Evolutionary conservation across 2,113 vertebrate genomes (phyloP).

Genomic region (Aptenodytes forsteri): DNA sequence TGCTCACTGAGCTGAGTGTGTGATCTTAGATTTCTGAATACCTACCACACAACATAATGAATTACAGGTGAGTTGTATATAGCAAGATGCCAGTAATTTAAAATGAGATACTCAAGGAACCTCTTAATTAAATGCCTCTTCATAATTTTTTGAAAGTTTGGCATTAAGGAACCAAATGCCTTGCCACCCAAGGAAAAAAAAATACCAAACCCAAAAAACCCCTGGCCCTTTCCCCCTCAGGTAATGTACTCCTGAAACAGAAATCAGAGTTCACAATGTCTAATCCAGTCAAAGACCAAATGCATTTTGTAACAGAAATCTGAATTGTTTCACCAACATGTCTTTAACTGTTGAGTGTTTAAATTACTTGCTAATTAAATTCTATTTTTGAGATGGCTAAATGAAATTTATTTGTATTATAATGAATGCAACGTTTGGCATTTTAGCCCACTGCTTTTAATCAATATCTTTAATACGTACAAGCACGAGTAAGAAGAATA

Average conservation of each 20-base stretch:
- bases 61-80: neutral
- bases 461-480: slow-evolving; percentile 89
- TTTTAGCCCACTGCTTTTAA: slow-evolving; percentile 84
- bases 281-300: neutral
- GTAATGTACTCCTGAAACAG: neutral
- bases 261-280: neutral
- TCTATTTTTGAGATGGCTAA: slow-evolving; percentile 28
- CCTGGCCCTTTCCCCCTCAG: neutral
- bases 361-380: slow-evolving; percentile 53
- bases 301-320: neutral
- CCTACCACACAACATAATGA: neutral
- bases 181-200: neutral
- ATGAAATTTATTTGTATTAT: slow-evolving; percentile 74
- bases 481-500: slow-evolving; percentile 77
- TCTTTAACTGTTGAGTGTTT: slow-evolving; percentile 7
- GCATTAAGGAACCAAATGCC: neutral
- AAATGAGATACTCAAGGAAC: neutral
- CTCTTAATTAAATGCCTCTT: neutral
- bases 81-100: neutral
- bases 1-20: neutral
- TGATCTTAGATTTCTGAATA: neutral
- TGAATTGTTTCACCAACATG: neutral
- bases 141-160: neutral
- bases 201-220: neutral
- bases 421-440: slow-evolving; percentile 89